Evolutionary conservation across 2,888 invertebrate species (phyloP), one percentile per base, ranked within the genome.

Genomic region (Polydrusus tereticollis): DNA sequence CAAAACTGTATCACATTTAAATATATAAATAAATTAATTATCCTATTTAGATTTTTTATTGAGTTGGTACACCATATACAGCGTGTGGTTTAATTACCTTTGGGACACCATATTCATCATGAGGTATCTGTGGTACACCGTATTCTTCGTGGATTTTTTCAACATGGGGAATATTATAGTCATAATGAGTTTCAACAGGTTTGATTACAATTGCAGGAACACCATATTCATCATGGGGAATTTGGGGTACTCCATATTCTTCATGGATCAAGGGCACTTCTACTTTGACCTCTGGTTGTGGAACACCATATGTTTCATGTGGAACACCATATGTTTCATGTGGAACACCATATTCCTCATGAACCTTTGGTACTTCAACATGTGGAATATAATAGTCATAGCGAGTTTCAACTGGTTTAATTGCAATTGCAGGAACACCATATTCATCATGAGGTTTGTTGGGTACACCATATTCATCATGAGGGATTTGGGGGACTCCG

Each of bases 31-130:
- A 55, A 55, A 26, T 45, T 43, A 26, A 45, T 10, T 26, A 45
- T 45, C 20, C 21, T 21, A 60, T 29, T 10, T 45, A 14, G 6
- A 8, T 20, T 26, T n/a, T 47, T 47, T 65, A 69, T 8, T 47
- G 63, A 18, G 66, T 14, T 23, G 73, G 73, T n/a, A 70, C 70
- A 10, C 70, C 70, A 18, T 73, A 73, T 23, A 59, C 69, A 26
- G 62, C 66, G 45, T 67, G 70, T 6, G 73, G 73, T 23, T 26
- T 26, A 60, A 29, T 14, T 14, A 26, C 29, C 7, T 38, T 10
- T 18, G 62, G 62, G 1, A 29, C 45, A 12, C 45, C 62, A 38
- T 73, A 73, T 60, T 67, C 67, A 47, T 59, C 36, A 18, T 59
- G 43, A 14, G 47, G 36, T 36, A 23, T 29, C 1, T 43, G 43